Evolutionary conservation across 1,140 invertebrate genomes (phyloP).

Genomic region (Lanistes nyassanus): DNA sequence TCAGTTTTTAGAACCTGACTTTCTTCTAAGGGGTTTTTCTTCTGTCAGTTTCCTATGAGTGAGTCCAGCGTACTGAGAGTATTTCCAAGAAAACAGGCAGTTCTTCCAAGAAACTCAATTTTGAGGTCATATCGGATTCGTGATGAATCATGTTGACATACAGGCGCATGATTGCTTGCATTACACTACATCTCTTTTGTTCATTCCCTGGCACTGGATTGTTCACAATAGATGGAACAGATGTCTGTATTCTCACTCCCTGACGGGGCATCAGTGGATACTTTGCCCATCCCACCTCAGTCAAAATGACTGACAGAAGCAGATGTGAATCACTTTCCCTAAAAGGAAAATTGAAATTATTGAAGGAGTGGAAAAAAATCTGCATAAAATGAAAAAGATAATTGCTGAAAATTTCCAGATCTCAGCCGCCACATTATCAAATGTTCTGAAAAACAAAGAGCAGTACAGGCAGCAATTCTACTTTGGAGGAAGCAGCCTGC

Average conservation of each 20-base stretch:
- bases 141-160: too few relatives aligned
- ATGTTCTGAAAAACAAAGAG: constrained; percentile 4
- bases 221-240: too few relatives aligned
- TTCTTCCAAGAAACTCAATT: not conserved
- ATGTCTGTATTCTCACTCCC: too few relatives aligned
- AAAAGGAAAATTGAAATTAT: constrained; percentile 10
- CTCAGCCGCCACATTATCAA: not conserved
- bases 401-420: not conserved
- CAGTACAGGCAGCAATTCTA: too few relatives aligned
- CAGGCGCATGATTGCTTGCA: too few relatives aligned
- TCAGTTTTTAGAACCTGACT: not conserved
- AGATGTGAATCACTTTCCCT: not conserved
- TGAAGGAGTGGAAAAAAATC: not conserved
- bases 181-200: too few relatives aligned
- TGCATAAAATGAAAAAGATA: too few relatives aligned
- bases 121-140: too few relatives aligned
- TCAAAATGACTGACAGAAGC: constrained; percentile 5
- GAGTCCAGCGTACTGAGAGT: not conserved
- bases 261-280: too few relatives aligned
- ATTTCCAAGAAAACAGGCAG: not conserved
- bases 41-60: not conserved
- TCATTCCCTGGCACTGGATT: too few relatives aligned
- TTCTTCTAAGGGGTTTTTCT: not conserved
- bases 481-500: too few relatives aligned
- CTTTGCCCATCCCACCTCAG: constrained; percentile 1